Conservation (phyloP, 2,113 vertebrate genomes). For the Rutilus rutilus region DNA sequence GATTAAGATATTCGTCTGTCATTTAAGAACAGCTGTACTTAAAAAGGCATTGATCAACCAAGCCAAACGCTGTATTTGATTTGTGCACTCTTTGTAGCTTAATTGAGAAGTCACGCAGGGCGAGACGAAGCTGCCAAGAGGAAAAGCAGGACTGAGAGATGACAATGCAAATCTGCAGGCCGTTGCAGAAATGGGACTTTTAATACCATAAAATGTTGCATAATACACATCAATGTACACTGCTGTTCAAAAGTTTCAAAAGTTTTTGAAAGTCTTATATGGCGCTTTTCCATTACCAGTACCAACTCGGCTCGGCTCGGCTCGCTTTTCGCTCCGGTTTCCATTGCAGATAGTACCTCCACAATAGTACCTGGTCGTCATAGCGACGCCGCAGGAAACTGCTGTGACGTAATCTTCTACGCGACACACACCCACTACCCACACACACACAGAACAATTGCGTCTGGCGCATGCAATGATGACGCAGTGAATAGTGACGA, state of each 20-base stretch:
- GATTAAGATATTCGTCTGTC: background rate
- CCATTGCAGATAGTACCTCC: too few relatives aligned
- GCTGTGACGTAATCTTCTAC: too few relatives aligned
- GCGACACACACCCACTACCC: too few relatives aligned
- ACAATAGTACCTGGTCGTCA: too few relatives aligned
- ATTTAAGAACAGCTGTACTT: background rate
- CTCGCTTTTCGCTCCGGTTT: too few relatives aligned
- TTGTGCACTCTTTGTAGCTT: background rate
- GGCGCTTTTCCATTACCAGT: too few relatives aligned
- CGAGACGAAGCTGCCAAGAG: background rate
- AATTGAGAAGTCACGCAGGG: conserved; percentile 7
- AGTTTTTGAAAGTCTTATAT: background rate
- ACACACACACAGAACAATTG: too few relatives aligned
- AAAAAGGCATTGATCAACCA: background rate
- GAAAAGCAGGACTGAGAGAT: background rate
- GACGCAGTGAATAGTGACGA: too few relatives aligned
- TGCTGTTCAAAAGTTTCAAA: background rate
- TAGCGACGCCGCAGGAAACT: too few relatives aligned
- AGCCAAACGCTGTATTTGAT: background rate
- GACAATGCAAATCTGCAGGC: background rate
- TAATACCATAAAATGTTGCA: background rate
- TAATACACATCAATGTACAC: background rate
- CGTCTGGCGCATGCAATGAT: too few relatives aligned
- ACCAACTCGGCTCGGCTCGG: too few relatives aligned
- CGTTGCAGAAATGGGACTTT: background rate